phyloP scores from a whole-genome alignment of 2,888 invertebrate genomes.

The Nephrotoma appendiculata region DNA sequence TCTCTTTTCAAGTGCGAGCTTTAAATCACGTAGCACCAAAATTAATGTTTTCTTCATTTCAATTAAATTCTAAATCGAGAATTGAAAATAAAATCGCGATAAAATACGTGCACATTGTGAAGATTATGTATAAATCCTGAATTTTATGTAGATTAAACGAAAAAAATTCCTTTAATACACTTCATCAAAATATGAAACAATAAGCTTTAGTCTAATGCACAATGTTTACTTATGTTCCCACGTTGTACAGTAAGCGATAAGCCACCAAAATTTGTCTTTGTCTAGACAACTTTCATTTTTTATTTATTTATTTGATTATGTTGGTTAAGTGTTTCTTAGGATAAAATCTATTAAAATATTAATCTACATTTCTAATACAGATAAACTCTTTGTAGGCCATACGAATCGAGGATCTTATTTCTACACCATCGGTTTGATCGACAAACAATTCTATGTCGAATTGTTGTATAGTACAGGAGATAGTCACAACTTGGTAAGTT shows the following conservation, averaged over 20 bases:
- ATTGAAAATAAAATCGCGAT: background rate
- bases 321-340: background rate
- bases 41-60: background rate
- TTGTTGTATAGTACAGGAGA: background rate
- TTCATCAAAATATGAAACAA: background rate
- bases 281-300: background rate
- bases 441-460: background rate
- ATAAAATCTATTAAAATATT: background rate
- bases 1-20: background rate
- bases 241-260: background rate
- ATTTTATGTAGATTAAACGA: background rate
- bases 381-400: background rate
- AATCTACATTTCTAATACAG: background rate
- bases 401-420: background rate
- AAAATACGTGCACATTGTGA: too few species aligned
- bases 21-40: background rate
- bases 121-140: background rate
- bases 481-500: background rate
- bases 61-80: background rate
- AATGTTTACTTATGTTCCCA: background rate
- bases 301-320: background rate
- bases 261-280: background rate
- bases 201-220: background rate
- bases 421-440: background rate
- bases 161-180: background rate